Base-by-base conservation (phyloP, 1,140 invertebrate species). In the Drosophila sturtevanti region DNA sequence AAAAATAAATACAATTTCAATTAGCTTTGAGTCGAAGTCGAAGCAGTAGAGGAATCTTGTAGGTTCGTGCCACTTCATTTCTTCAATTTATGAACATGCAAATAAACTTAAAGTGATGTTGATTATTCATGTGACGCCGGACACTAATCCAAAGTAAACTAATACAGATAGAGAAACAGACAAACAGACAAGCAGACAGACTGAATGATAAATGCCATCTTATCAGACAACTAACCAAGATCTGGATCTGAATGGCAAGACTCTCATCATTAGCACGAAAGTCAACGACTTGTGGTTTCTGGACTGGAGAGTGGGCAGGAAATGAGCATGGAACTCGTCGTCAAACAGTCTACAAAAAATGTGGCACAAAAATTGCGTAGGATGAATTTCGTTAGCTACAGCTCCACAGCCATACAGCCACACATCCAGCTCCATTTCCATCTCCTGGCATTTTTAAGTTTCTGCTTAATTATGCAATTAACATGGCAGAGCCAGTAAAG, bases 381-480 rank as follows among this genome's bases (percentile, higher is more conserved):
- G 81, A 34, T 54, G 74, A 16, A 9, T 48, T 6, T 38, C 12
- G 37, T 12, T 44, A 18, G 38, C 4, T 14, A 6, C n/a, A 41
- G 4, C 38, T 14, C 41, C 14, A 6, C 6, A 31, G 27, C 27
- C 7, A 31, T 31, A n/a, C n/a, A 31, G 27, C 6, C 6, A 6
- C 27, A 31, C 0, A 3, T 44, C 6, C 41, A 44, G 14, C 11
- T 41, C 38, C 24, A 58, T 18, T 48, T 62, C 24, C 21, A 37
- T 18, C 51, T 56, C 41, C 59, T 44, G 51, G 24, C 72, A 67
- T 54, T 41, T 72, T 44, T 65, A 68, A 67, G 64, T 56, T 71
- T 69, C 65, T 65, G 69, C 79, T 89, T 89, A 87, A 87, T 87
- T 87, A 89, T 76, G 70, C 77, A 87, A 89, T 87, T 87, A 87